Evolutionary conservation across 2,113 vertebrate species (phyloP), one percentile per base, ranked within the genome.

Genomic region (Mohoua ochrocephala): DNA sequence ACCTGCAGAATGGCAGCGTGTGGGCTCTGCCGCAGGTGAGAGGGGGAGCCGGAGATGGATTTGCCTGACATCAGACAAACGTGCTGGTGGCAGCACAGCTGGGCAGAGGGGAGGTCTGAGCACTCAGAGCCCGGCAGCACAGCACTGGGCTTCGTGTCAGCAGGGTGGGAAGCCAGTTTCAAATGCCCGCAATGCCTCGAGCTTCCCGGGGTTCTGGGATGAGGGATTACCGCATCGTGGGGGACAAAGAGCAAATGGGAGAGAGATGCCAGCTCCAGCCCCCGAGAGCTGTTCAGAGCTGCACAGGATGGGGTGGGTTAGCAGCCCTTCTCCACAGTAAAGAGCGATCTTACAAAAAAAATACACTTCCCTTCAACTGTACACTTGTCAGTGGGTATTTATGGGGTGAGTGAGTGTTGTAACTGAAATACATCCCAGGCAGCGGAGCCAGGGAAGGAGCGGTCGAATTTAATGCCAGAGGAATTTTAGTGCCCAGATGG

Each of bases 311-410:
- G 61, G 54, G 64, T 80, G 44, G 47, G 54, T 96, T 91, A 94
- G 81, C 83, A 92, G 56, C 59, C n/a, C 79, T 77, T 93, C 85
- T 92, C 77, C 82, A 67, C 93, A 89, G 71, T 59, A 76, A 81
- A 89, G 64, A 84, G 11, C 28, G 60, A 44, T 71, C 78, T 89
- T 65, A 47, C 52, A 52, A 64, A 35, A 39, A 13, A 5, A 27
- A 35, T 24, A 77, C 71, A 87, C 50, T 50, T 81, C 91, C 97
- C 82, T 97, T 92, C 91, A 87, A 86, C 82, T 96, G 91, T 93
- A 87, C 86, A 93, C 90, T 92, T 96, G 96, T 97, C 98, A 86
- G 35, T 7, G 57, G 95, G 78, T 97, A 97, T 98, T 98, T 97
- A 97, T 69, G 95, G 93, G 94, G 65, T 33, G 42, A 56, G 10